phyloP scores from a whole-genome alignment of 2,797 vertebrate species.

The Pseudochirops corinnae region DNA sequence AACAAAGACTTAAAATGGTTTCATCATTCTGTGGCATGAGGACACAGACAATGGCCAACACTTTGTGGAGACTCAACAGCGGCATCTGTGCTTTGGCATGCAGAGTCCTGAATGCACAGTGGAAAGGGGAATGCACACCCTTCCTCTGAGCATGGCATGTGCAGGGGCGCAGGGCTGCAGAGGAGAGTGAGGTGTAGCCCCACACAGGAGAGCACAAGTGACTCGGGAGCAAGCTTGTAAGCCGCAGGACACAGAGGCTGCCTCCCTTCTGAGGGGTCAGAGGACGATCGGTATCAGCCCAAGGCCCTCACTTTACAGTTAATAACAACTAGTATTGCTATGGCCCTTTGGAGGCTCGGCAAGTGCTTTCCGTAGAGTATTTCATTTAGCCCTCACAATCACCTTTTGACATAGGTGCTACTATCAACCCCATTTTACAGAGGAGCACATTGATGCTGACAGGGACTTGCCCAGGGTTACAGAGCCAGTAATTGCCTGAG shows the following conservation, averaged over 20 bases:
- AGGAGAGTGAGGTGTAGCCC: not conserved
- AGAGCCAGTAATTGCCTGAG: not conserved
- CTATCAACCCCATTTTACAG: conserved; percentile 7
- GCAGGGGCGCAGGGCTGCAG: not conserved
- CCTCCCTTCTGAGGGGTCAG: not conserved
- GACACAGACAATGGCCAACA: not conserved
- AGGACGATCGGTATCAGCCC: not conserved
- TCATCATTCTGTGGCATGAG: not conserved
- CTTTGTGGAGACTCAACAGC: conserved; percentile 3
- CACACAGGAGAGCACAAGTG: not conserved
- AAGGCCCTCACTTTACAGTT: not conserved
- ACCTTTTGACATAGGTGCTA: not conserved
- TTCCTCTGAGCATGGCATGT: not conserved
- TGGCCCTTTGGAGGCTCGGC: not conserved
- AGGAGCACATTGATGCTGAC: conserved; percentile 34
- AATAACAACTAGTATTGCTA: conserved; percentile 3
- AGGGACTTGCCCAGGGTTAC: not conserved
- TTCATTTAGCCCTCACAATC: conserved; percentile 50
- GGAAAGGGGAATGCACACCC: not conserved
- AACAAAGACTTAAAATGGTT: conserved; percentile 32
- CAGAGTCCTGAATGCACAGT: not conserved
- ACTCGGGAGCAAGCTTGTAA: not conserved
- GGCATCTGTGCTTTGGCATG: conserved; percentile 33
- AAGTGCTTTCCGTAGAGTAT: conserved; percentile 20
- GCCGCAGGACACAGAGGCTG: not conserved